These are phyloP conservation scores for Oscheius sp. DNA, from an alignment of 2,888 invertebrate genomes.

Conservation along the genomic window DNA sequence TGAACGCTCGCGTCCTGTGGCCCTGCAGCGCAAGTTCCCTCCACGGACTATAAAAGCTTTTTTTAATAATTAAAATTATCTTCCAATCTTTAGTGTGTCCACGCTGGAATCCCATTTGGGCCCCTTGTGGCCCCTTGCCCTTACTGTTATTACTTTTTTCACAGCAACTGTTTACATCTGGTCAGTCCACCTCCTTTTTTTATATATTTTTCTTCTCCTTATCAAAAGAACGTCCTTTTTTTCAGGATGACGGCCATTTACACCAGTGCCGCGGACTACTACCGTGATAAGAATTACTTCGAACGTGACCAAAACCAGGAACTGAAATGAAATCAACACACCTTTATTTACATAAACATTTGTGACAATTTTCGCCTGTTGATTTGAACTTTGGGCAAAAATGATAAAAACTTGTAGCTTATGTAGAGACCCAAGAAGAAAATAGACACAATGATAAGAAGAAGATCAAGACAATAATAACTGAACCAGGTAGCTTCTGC, in stretches of 20 bases:
- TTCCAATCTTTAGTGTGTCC: slow-evolving; percentile 51
- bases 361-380: no score
- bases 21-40: no score
- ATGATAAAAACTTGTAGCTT: not conserved
- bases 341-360: not conserved
- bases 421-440: slow-evolving; percentile 1
- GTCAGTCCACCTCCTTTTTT: slow-evolving; percentile 40
- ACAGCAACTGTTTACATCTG: slow-evolving; percentile 68
- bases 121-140: slow-evolving; percentile 72
- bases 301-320: not conserved
- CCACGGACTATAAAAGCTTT: no score
- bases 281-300: slow-evolving; percentile 68
- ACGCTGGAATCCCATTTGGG: slow-evolving; percentile 67
- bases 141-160: slow-evolving; percentile 67
- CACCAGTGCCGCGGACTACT: slow-evolving; percentile 66
- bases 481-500: slow-evolving; percentile 37
- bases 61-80: no score
- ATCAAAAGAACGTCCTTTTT: slow-evolving; percentile 3
- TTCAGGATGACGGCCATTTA: slow-evolving; percentile 62
- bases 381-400: no score
- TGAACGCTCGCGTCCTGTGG: no score
- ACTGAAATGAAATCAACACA: not conserved
- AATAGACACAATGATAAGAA: not conserved
- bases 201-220: not conserved
- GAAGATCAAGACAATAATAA: slow-evolving; percentile 45